Evolutionary conservation across 1,140 invertebrate species (phyloP), one percentile per base, ranked within the genome.

Genomic region (Drosophila santomea): DNA sequence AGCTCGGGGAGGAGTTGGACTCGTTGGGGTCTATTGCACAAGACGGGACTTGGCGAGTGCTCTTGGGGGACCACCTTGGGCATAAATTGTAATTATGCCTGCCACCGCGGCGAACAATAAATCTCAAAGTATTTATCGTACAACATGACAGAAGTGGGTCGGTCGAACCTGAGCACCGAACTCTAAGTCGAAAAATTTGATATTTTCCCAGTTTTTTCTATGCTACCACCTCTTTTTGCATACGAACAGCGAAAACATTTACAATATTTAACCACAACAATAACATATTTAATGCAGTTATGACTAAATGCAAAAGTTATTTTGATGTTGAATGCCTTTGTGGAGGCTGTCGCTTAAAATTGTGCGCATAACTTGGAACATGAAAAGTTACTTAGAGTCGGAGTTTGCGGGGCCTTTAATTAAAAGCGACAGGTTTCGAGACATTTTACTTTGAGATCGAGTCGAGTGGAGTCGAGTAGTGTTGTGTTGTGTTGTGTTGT

Each of bases 21-120:
- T 4, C 7, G 10, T 17, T 51, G 48, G 48, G 28, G 52, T 71
- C 74, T 67, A 66, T 84, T 86, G 83, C 75, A 79, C 81, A 86
- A 79, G 69, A 58, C 68, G 56, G 45, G 47, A 67, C 52, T 67
- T 28, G 20, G 44, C 45, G 51, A 35, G n/a, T 58, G 58, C 39
- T 35, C 39, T 35, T 56, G 11, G 64, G 67, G 36, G 76, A 66
- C 63, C 64, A 69, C 56, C 78, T 75, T 82, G 80, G 83, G 84
- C 84, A 88, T 88, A 88, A 88, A 88, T 88, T 83, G 83, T 88
- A 88, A 88, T 88, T 88, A 88, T 88, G 84, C 83, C 80, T 89
- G 83, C 84, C 83, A 80, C 83, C 59, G 83, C 78, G 59, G 66
- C 79, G 74, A 78, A 88, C 83, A 88, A 88, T 88, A 88, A 88